phyloP scores from a whole-genome alignment of 2,113 vertebrate species.

The human region DNA sequence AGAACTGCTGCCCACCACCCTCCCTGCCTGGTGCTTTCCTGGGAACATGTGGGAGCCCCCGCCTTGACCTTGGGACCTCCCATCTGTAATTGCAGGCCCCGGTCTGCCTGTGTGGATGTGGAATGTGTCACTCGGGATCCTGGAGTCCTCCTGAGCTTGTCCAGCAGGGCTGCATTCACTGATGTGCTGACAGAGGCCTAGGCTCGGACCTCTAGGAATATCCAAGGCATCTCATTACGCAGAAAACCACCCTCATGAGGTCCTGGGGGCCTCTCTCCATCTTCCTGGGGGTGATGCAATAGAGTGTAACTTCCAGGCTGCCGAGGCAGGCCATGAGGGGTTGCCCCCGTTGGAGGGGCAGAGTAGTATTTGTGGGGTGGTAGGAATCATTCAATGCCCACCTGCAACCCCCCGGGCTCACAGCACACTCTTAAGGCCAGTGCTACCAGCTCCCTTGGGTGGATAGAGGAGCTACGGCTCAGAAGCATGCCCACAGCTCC shows the following conservation, averaged over 20 bases:
- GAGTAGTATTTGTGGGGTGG: no score
- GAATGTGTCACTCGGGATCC: neutral
- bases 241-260: neutral
- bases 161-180: neutral
- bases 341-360: neutral
- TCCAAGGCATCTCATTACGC: neutral
- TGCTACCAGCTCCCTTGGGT: neutral
- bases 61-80: neutral
- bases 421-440: neutral
- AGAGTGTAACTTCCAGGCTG: neutral
- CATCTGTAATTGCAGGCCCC: no score
- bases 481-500: neutral
- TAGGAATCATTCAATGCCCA: accelerated
- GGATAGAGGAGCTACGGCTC: neutral
- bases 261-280: neutral
- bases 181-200: neutral
- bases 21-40: accelerated
- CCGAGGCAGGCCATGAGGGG: no score
- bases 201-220: neutral
- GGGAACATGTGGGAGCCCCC: accelerated
- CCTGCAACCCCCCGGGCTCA: accelerated
- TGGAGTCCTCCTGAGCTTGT: neutral
- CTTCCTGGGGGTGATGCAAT: neutral
- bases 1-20: no score
- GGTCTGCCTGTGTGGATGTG: accelerated